phyloP scores from a whole-genome alignment of 2,113 vertebrate species.

The Rhea americana region DNA sequence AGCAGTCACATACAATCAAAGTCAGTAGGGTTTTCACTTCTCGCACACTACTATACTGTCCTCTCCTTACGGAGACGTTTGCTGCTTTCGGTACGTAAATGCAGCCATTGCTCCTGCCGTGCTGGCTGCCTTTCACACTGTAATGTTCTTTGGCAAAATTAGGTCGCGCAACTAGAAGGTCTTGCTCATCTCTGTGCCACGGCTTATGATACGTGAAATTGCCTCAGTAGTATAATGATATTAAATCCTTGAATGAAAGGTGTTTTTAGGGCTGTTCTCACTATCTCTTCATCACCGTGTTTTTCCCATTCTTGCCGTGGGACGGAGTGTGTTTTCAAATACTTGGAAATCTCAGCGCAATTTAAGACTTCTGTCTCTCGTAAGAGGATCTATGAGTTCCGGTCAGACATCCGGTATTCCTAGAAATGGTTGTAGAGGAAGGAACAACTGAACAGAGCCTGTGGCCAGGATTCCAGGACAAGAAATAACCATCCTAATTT shows the following conservation, averaged over 20 bases:
- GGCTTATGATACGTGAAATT: not conserved
- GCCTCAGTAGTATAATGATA: not conserved
- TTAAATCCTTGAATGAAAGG: not conserved
- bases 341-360: not conserved
- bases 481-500: not conserved
- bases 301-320: not conserved
- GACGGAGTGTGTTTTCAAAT: not conserved
- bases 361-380: not conserved
- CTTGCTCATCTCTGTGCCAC: not conserved
- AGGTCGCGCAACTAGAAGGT: not conserved
- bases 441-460: not conserved
- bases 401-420: not conserved
- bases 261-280: not conserved
- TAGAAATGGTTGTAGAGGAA: not conserved
- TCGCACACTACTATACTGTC: not conserved
- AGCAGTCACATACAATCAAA: slow-evolving; percentile 19
- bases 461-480: not conserved
- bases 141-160: not conserved
- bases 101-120: not conserved
- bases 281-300: not conserved
- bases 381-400: not conserved
- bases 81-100: not conserved
- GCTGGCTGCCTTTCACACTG: not conserved
- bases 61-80: not conserved
- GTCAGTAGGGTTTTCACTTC: slow-evolving; percentile 7